Evolutionary conservation across 2,888 invertebrate species (phyloP), one percentile per base, ranked within the genome.

Genomic region (Tupiocoris notatus): DNA sequence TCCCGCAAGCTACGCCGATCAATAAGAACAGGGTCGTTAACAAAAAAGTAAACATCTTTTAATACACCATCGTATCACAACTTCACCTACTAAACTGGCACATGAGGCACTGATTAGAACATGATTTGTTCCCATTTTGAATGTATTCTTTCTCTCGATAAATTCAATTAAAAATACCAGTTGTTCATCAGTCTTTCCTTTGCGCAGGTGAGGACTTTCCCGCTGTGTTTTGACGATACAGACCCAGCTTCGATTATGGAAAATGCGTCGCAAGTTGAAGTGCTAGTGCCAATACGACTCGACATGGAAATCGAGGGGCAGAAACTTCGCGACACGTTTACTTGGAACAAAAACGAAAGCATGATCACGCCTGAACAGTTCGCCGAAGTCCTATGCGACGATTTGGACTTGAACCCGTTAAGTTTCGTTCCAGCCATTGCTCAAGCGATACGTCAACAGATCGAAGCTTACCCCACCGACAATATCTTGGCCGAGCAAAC

Each of bases 241-340:
- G 97, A 98, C 84, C 96, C 97, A 81, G 91, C 93, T 1, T 87
- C 91, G 0, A 93, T 96, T 84, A 87, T 94, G 80, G 97, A 98
- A 84, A 99, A 98, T 84, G 93, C 96, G 0, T 90, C 91, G 1
- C 94, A 95, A 83, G 89, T 90, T 78, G 98, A 98, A 85, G 88
- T 94, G 75, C 86, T 99, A 22, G 97, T 99, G 1, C 99, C 99
- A 0, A 98, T 99, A 81, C 89, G 99, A 65, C 86, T 99, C 67
- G 99, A 99, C 83, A 99, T 99, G 98, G 99, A 99, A 86, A 92
- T 99, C 80, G 99, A 99, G 82, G 98, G 98, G 0, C 96, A 98
- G 84, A 99, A 99, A 84, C 86, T 99, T 3, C 87, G 99, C 76
- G 99, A 99, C 83, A 98, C 98, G 7, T 99, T 99, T 83, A 98